Conservation (phyloP, 2,888 invertebrate species). For the Melanostoma mellinum region DNA sequence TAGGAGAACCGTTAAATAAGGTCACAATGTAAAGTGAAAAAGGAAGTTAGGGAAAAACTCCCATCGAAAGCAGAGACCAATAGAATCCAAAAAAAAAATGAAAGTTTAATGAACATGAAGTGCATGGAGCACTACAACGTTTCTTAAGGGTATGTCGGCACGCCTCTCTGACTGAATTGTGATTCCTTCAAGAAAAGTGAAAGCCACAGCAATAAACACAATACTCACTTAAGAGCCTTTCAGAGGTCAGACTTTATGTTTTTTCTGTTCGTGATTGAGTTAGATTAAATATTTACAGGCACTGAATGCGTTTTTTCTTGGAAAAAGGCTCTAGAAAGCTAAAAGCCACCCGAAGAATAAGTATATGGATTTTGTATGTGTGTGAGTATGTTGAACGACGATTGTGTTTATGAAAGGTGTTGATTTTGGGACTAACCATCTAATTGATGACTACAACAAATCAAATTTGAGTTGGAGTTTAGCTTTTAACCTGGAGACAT, state of each 20-base stretch:
- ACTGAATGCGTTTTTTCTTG: slow-evolving; percentile 22
- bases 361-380: too few relatives aligned
- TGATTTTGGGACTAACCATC: too few relatives aligned
- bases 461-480: too few relatives aligned
- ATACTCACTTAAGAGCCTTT: neutral
- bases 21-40: slow-evolving; percentile 46
- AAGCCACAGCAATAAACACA: slow-evolving; percentile 23
- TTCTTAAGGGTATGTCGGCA: neutral
- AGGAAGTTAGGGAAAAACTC: slow-evolving; percentile 3
- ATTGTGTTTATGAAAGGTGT: too few relatives aligned
- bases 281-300: slow-evolving; percentile 71
- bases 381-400: too few relatives aligned
- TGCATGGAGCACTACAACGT: slow-evolving; percentile 34
- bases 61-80: slow-evolving; percentile 43
- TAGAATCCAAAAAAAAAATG: slow-evolving; percentile 47
- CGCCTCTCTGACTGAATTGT: slow-evolving; percentile 25
- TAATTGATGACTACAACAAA: too few relatives aligned
- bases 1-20: slow-evolving; percentile 35
- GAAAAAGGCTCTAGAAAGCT: too few relatives aligned
- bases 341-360: too few relatives aligned
- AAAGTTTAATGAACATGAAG: slow-evolving; percentile 68
- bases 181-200: slow-evolving; percentile 65
- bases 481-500: too few relatives aligned
- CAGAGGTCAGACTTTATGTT: neutral
- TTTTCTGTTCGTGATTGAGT: slow-evolving; percentile 63